phyloP scores from a whole-genome alignment of 2,113 vertebrate genomes.

The Aviceda subcristata region DNA sequence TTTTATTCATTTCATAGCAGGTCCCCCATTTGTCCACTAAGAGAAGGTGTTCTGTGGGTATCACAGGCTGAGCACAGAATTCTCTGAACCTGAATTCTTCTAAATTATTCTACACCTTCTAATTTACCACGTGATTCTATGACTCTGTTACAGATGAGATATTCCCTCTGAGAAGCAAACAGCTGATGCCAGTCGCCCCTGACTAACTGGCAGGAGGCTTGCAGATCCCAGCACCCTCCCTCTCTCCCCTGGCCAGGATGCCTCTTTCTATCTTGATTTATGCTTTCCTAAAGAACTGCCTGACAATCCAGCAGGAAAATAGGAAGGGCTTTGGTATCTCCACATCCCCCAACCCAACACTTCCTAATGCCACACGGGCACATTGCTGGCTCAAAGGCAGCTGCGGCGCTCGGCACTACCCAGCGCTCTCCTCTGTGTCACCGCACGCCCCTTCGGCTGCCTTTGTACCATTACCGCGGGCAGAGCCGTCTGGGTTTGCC shows the following conservation, averaged over 20 bases:
- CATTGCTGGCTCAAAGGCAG: not conserved
- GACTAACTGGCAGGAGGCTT: not conserved
- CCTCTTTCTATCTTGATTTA: not conserved
- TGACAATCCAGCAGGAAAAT: not conserved
- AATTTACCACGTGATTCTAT: not conserved
- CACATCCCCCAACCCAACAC: not conserved
- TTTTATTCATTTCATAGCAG: not conserved
- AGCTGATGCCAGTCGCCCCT: not conserved
- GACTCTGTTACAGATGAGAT: not conserved
- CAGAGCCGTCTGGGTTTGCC: not conserved
- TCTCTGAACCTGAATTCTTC: not conserved
- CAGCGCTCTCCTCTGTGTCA: not conserved
- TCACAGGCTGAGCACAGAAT: not conserved
- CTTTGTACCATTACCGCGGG: accelerated
- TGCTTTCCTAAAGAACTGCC: not conserved
- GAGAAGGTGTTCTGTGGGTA: not conserved
- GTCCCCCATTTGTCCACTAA: not conserved
- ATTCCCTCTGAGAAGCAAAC: not conserved
- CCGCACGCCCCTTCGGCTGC: not conserved
- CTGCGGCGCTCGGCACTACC: not conserved
- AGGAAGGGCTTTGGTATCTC: not conserved
- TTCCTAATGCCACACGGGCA: not conserved
- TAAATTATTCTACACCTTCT: not conserved
- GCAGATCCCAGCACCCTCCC: not conserved
- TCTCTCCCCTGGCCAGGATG: not conserved